A percentile compares a stretch with the other conserved stretches of the same genome.
phyloP scores from a whole-genome alignment of 2,888 invertebrate genomes.

The Melanostoma mellinum region DNA sequence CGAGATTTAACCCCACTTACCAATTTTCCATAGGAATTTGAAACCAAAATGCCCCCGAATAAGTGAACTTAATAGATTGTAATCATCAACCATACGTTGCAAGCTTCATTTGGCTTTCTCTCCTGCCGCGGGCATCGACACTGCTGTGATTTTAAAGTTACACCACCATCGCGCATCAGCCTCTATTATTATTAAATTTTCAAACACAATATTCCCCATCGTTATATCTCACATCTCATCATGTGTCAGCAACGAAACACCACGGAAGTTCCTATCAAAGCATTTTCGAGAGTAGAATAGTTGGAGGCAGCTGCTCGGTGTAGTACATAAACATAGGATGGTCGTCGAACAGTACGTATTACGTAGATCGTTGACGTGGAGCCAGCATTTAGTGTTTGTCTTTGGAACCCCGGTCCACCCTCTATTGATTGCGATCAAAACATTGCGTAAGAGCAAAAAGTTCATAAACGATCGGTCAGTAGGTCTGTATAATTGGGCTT shows the following conservation, averaged over 20 bases:
- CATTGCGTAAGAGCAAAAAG: constrained; percentile 54
- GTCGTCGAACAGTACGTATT: constrained; percentile 19
- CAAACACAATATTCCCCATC: constrained; percentile 50
- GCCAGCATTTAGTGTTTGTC: background rate
- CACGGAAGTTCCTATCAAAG: constrained; percentile 59
- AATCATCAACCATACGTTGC: background rate
- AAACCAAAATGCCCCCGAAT: background rate
- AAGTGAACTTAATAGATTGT: constrained; percentile 7
- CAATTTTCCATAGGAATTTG: background rate
- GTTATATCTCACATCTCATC: constrained; percentile 39
- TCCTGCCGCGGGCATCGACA: background rate
- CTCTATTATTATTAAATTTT: constrained; percentile 28
- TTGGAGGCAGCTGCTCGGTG: background rate
- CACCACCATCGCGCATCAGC: constrained; percentile 18
- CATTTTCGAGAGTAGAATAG: constrained; percentile 33
- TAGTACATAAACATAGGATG: background rate
- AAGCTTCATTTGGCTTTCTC: background rate
- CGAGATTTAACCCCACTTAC: constrained; percentile 54
- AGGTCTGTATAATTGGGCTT: constrained; percentile 36
- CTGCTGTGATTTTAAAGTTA: constrained; percentile 27
- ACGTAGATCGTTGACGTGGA: background rate
- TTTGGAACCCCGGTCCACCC: background rate
- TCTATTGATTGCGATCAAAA: constrained; percentile 44
- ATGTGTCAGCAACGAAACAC: constrained; percentile 46
- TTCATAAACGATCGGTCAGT: constrained; percentile 54